Evolutionary conservation across 2,797 vertebrate genomes (phyloP), one percentile per base, ranked within the genome.

Genomic region (Hyperoplus lanceolatus): DNA sequence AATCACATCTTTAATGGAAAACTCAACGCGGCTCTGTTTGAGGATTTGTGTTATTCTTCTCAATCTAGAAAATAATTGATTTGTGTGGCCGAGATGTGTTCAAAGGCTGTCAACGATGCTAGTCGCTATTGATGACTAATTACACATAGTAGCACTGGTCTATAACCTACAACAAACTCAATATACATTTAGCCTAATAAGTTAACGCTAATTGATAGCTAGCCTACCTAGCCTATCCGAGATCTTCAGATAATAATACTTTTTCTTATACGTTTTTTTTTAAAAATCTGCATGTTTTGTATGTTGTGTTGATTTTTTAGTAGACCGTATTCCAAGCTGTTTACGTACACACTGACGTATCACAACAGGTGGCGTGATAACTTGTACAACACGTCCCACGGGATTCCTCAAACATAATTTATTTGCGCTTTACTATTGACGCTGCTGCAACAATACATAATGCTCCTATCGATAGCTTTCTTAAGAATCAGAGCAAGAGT

Each of bases 281-380:
- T 29, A n/a, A 21, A 29, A 29, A 29, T 29, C 29, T 29, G 3
- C 29, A 29, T 29, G 29, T 29, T 29, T 29, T 8, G 8, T 42
- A 1, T 8, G n/a, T 39, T 51, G 9, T n/a, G 6, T 18, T 39
- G 3, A 4, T 13, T 53, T 18, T 18, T 68, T 36, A 0, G 5
- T 41, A 36, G 12, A 21, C 8, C 13, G 41, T 43, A 55, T 10
- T 45, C 29, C 29, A 29, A 29, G 41, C 15, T 46, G 41, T 4
- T 29, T 41, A 4, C 29, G 29, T 29, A 29, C 21, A 53, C 38
- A 29, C 4, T 70, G 77, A 80, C 79, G 60, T 60, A 54, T 36
- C 6, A 45, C 80, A 71, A 81, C 85, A 91, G 88, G 85, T 90
- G 87, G 61, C 29, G 29, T 8, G 54, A 50, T n/a, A 56, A 69